Base-by-base conservation (phyloP, 2,113 vertebrate genomes). In the Tympanuchus pallidicinctus region DNA sequence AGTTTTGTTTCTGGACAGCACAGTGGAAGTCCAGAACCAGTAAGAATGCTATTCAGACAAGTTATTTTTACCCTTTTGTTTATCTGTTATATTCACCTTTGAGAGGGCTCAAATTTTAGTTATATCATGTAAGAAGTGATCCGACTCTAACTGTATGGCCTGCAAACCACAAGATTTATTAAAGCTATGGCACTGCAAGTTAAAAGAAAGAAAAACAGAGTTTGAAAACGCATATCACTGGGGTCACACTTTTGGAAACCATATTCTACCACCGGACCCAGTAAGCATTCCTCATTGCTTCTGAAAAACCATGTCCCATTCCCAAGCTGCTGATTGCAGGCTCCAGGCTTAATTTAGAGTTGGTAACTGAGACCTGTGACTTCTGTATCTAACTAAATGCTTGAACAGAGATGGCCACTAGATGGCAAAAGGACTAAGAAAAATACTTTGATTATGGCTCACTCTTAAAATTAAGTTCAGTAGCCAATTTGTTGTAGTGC, bases 351-450 rank as follows among this genome's bases (percentile, higher is more conserved):
- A 40, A 24, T 82, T 86, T 40, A 50, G 22, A 17, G 13, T 16
- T 43, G 0, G 0, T 45, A 79, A 74, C 2, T 47, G 36, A 85
- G 27, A 17, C 8, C 19, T 0, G 0, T 8, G 10, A 11, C 56
- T 52, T 76, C 45, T 8, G 11, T 43, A 20, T n/a, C 66, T 79
- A 57, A 74, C 70, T 73, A 57, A 74, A 28, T 52, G 86, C 74
- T 81, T 1, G 0, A 83, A 73, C 0, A 1, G 7, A 28, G 54
- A 75, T 52, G 45, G 45, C 57, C 88, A 86, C 83, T 92, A 95
- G 95, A 43, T 94, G 83, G 86, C 80, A 71, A 65, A 90, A 75
- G 63, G 22, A 22, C 56, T 90, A 32, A 60, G 82, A 61, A 70
- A 10, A 2, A 40, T 5, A 6, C 42, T 63, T 45, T 1, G 0